phyloP scores from a whole-genome alignment of 1,140 invertebrate genomes.

The Sminthurides bifidus region DNA sequence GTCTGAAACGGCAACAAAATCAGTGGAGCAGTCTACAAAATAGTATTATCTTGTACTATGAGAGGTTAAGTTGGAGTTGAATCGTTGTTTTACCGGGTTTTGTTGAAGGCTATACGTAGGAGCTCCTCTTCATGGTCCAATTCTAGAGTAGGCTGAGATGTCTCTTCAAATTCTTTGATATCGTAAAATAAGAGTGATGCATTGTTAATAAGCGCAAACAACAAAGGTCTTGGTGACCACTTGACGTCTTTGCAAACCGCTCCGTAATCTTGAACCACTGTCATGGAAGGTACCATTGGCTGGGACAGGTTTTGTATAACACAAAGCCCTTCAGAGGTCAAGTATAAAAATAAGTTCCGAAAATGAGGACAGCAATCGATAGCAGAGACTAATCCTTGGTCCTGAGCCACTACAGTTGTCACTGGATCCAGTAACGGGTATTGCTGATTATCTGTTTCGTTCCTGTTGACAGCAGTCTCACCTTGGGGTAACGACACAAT shows the following conservation, averaged over 20 bases:
- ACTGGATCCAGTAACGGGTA: conserved; percentile 8
- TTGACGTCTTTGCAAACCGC: conserved; percentile 10
- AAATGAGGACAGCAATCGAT: conserved; percentile 24
- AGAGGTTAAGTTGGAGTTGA: neutral
- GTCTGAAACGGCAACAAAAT: neutral
- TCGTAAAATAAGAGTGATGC: conserved; percentile 19
- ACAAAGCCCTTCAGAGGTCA: conserved; percentile 8
- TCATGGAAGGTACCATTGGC: conserved; percentile 4
- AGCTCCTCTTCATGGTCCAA: conserved; percentile 14
- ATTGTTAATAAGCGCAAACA: conserved; percentile 17
- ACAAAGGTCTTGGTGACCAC: conserved; percentile 26
- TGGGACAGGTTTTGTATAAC: conserved; percentile 18
- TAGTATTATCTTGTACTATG: neutral
- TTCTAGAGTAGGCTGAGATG: neutral
- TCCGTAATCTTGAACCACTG: neutral
- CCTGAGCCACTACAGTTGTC: neutral
- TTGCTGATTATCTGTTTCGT: neutral
- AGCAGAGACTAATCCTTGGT: conserved; percentile 2
- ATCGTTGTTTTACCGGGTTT: conserved; percentile 12
- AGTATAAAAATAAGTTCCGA: conserved; percentile 20
- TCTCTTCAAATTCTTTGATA: conserved; percentile 6
- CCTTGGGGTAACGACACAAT: neutral
- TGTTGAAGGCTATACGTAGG: conserved; percentile 16
- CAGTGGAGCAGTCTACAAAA: neutral
- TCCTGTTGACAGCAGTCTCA: neutral